phyloP scores from a whole-genome alignment of 1,140 invertebrate genomes.

The Argopecten irradians region DNA sequence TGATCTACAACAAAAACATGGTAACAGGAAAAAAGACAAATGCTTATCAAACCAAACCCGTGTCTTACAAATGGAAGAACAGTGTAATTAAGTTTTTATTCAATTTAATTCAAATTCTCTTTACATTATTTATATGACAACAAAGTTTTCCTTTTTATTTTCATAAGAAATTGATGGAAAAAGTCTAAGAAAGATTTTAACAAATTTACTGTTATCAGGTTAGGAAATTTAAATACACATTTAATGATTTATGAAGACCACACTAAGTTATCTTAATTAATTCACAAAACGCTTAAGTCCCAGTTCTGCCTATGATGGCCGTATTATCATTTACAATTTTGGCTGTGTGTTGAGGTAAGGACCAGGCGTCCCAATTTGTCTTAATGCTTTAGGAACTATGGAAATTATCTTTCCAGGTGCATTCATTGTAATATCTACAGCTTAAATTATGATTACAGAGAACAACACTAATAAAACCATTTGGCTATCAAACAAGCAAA shows the following conservation, averaged over 20 bases:
- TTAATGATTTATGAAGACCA: no score
- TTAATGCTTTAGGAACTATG: neutral
- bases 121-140: neutral
- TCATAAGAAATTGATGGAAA: neutral
- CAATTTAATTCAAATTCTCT: neutral
- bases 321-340: neutral
- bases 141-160: neutral
- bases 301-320: neutral
- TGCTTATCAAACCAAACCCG: neutral
- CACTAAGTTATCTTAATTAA: neutral
- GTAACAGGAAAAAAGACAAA: neutral
- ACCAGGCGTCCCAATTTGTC: neutral
- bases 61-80: conserved; percentile 14
- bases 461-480: neutral
- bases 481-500: neutral
- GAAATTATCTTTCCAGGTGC: neutral
- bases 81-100: neutral
- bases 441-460: neutral
- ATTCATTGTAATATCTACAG: neutral
- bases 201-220: neutral
- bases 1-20: neutral
- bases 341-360: neutral
- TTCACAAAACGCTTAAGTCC: neutral
- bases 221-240: no score
- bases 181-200: neutral